These are phyloP conservation scores for Ophthalmolycus amberensis DNA, from an alignment of 2,113 vertebrate genomes.

Conservation along the genomic window DNA sequence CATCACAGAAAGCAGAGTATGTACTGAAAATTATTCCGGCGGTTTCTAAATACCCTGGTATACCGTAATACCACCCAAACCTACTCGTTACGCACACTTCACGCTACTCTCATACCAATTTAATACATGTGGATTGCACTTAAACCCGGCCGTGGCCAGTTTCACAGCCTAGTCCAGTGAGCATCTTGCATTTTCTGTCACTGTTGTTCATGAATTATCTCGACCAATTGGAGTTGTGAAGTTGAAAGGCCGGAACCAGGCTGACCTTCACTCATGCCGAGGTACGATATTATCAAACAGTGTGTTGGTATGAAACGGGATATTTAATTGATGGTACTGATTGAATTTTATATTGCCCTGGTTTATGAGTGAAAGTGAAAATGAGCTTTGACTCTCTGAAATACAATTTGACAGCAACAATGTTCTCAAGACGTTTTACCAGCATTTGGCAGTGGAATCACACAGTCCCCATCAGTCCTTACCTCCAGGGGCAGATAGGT, in stretches of 20 bases:
- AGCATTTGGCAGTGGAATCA: background rate
- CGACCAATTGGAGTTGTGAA: background rate
- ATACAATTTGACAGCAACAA: background rate
- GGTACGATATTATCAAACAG: background rate
- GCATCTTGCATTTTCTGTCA: background rate
- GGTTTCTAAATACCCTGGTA: too few relatives aligned
- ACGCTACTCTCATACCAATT: too few relatives aligned
- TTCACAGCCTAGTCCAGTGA: too few relatives aligned
- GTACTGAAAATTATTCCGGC: too few relatives aligned
- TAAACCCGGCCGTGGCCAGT: too few relatives aligned
- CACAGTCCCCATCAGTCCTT: conserved; percentile 47
- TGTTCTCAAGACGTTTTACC: background rate
- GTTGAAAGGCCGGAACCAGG: background rate
- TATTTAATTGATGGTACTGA: background rate
- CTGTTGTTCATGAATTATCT: background rate
- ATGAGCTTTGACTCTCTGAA: background rate
- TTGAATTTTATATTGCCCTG: background rate
- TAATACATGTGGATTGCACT: too few relatives aligned
- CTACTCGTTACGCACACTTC: too few relatives aligned
- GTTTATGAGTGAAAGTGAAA: background rate
- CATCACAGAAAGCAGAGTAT: background rate
- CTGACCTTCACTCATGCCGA: background rate
- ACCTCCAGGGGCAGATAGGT: conserved; percentile 98
- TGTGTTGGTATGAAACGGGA: background rate
- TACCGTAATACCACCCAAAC: too few relatives aligned